These are phyloP conservation scores for Petrophora chlorosata DNA, from an alignment of 2,888 invertebrate genomes.

Conservation along the genomic window DNA sequence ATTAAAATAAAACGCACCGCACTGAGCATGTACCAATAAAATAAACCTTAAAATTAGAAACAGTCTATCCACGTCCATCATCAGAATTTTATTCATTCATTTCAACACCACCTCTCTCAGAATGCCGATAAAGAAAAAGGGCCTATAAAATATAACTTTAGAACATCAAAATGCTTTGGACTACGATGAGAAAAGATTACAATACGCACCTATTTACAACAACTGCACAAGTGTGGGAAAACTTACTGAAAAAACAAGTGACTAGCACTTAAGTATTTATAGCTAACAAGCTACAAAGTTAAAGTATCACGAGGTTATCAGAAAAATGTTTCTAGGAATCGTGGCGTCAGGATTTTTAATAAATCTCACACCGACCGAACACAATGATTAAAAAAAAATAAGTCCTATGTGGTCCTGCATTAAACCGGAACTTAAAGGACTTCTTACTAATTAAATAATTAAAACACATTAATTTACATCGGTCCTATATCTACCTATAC, in stretches of 20 bases:
- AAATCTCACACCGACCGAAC: too few relatives aligned
- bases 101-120: constrained; percentile 5
- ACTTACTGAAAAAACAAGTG: neutral
- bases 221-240: constrained; percentile 10
- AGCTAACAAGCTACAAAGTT: too few relatives aligned
- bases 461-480: constrained; percentile 11
- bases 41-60: constrained; percentile 12
- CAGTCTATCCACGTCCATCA: constrained; percentile 3
- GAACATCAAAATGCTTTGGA: constrained; percentile 5
- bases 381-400: too few relatives aligned
- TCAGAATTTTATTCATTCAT: constrained; percentile 23
- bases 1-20: constrained; percentile 5
- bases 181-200: constrained; percentile 7
- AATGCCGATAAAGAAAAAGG: constrained; percentile 6
- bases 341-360: too few relatives aligned
- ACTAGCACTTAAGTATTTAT: neutral
- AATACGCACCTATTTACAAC: constrained; percentile 2
- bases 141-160: constrained; percentile 4
- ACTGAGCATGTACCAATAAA: neutral
- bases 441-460: constrained; percentile 12
- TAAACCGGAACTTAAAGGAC: neutral
- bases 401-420: too few relatives aligned
- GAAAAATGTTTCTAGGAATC: too few relatives aligned
- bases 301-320: too few relatives aligned
- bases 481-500: neutral